phyloP scores from a whole-genome alignment of 1,140 invertebrate species.

The Drosophila varians region DNA sequence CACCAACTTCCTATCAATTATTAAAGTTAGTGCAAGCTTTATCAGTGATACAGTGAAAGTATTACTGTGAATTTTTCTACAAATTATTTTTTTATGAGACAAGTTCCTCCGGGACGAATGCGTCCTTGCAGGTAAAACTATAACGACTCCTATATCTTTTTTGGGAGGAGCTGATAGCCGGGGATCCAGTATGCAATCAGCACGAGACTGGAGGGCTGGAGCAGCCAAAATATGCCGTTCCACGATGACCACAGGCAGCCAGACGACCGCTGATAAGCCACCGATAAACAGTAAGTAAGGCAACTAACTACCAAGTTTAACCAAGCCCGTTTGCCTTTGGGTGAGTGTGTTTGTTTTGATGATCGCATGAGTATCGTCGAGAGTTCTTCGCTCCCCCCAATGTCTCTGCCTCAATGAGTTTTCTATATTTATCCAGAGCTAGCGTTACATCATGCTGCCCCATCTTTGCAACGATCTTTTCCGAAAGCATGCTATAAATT shows the following conservation, averaged over 20 bases:
- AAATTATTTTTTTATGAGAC: background rate
- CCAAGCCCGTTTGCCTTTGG: background rate
- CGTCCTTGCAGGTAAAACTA: background rate
- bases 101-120: background rate
- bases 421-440: slow-evolving; percentile 45
- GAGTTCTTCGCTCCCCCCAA: slow-evolving; percentile 6
- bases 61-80: background rate
- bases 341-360: background rate
- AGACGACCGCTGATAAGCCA: slow-evolving; percentile 25
- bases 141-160: background rate
- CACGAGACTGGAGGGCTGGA: slow-evolving; percentile 4
- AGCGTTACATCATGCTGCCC: slow-evolving; percentile 32
- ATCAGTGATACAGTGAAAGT: background rate
- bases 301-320: slow-evolving; percentile 8
- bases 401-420: slow-evolving; percentile 27
- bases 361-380: slow-evolving; percentile 24
- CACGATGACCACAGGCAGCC: slow-evolving; percentile 18
- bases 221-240: slow-evolving; percentile 14
- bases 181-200: slow-evolving; percentile 19
- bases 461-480: slow-evolving; percentile 6
- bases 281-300: slow-evolving; percentile 20
- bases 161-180: background rate
- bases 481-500: slow-evolving; percentile 10
- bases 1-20: background rate
- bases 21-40: slow-evolving; percentile 10